Percentiles rank a stretch among this genome's conserved stretches.
phyloP scores from a whole-genome alignment of 64 coral and sea anemone genomes.

The Pocillopora verrucosa region DNA sequence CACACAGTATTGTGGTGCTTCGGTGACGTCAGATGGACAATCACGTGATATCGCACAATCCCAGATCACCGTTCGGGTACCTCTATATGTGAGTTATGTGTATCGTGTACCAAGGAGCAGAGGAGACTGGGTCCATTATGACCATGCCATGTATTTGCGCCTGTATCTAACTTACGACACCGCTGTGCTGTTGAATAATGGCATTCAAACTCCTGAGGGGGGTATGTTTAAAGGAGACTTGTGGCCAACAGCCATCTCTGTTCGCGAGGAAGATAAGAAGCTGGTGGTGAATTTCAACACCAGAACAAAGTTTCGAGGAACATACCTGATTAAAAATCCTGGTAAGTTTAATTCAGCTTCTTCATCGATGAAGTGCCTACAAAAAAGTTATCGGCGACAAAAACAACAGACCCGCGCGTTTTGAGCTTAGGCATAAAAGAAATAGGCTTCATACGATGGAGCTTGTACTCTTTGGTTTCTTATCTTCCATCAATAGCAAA shows the following conservation, averaged over 20 bases:
- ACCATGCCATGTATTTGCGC: constrained; percentile 81
- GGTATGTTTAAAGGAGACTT: constrained; percentile 71
- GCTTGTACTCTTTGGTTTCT: too few species aligned
- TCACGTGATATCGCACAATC: constrained; percentile 76
- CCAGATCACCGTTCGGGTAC: constrained; percentile 83
- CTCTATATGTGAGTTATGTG: constrained; percentile 85
- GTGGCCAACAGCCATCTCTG: constrained; percentile 71
- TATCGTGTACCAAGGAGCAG: constrained; percentile 64
- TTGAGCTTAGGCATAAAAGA: too few species aligned
- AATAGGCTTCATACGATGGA: too few species aligned
- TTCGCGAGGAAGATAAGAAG: constrained; percentile 75
- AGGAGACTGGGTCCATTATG: constrained; percentile 89
- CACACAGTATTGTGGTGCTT: constrained; percentile 76
- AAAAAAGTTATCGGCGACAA: too few species aligned
- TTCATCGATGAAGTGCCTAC: neutral
- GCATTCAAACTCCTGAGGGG: constrained; percentile 92
- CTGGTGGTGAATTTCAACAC: constrained; percentile 94
- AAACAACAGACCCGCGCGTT: too few species aligned
- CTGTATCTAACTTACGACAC: constrained; percentile 90
- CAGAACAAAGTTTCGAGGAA: constrained; percentile 94
- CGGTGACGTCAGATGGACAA: constrained; percentile 66
- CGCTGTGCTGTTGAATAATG: constrained; percentile 93
- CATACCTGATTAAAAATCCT: constrained; percentile 68
- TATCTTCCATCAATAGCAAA: too few species aligned
- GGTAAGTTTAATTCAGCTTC: constrained; percentile 40